A percentile compares a stretch with the other conserved stretches of the same genome.
phyloP scores from a whole-genome alignment of 2,888 invertebrate species.

The Ormyrus rosae region DNA sequence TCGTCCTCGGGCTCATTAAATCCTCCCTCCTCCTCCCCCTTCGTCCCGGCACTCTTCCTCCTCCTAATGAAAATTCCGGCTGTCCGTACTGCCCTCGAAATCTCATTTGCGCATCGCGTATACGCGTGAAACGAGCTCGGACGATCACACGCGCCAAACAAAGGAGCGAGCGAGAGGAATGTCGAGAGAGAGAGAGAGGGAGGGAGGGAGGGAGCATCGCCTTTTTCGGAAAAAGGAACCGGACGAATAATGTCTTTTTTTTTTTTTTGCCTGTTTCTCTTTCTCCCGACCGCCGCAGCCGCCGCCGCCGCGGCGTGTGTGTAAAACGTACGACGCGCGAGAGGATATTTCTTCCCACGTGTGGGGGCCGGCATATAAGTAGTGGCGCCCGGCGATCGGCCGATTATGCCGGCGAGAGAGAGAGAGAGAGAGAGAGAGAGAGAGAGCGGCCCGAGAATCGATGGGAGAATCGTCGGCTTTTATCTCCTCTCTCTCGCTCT shows the following conservation, averaged over 20 bases:
- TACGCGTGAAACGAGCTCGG: conserved; percentile 21
- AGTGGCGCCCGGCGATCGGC: conserved; percentile 55
- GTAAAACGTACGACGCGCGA: conserved; percentile 20
- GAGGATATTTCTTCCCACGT: conserved; percentile 52
- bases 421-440: too few relatives aligned
- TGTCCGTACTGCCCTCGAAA: background rate
- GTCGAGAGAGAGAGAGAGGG: conserved; percentile 68
- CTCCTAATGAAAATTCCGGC: conserved; percentile 11
- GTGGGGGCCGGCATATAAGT: background rate
- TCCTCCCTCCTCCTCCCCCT: too few relatives aligned
- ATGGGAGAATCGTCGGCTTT: background rate
- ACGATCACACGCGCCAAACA: conserved; percentile 24
- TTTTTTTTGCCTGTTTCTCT: too few relatives aligned
- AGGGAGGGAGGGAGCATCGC: conserved; percentile 10
- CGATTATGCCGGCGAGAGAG: conserved; percentile 53
- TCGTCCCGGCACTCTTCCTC: too few relatives aligned
- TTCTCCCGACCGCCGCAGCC: too few relatives aligned
- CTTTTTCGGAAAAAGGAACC: conserved; percentile 51
- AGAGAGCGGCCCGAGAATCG: conserved; percentile 11
- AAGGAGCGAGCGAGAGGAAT: conserved; percentile 75
- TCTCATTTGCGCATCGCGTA: conserved; percentile 8
- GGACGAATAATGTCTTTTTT: too few relatives aligned
- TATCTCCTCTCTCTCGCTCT: conserved; percentile 1
- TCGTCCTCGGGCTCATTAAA: too few relatives aligned
- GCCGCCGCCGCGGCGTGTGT: background rate